Conservation (phyloP, 1,140 invertebrate genomes). For the Brachionus asplanchnoidis region DNA sequence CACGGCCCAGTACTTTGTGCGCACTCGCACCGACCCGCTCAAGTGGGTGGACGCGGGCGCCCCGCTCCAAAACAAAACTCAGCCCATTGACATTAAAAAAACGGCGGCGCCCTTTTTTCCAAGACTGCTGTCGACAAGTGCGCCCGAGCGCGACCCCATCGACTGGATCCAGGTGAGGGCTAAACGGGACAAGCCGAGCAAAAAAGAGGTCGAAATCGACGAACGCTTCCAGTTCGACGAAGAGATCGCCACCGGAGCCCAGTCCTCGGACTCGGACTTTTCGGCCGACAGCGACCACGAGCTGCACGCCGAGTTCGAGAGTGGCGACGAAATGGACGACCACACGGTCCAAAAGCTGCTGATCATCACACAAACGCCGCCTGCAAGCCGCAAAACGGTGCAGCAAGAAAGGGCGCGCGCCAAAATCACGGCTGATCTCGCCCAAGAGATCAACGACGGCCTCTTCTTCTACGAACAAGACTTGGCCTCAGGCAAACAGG, state of each 20-base stretch:
- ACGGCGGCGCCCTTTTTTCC: not conserved
- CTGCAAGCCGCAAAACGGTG: not conserved
- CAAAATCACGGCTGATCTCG: constrained; percentile 81
- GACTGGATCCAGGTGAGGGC: not conserved
- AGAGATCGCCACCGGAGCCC: constrained; percentile 69
- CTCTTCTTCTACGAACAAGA: constrained; percentile 78
- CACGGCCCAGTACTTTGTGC: constrained; percentile 68
- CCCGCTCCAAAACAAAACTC: constrained; percentile 48
- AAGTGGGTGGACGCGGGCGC: constrained; percentile 72
- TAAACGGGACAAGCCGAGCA: not conserved
- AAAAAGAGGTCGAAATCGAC: constrained; percentile 45
- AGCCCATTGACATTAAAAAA: constrained; percentile 9
- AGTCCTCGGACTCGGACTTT: not conserved
- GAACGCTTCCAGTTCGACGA: constrained; percentile 91
- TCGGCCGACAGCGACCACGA: not conserved
- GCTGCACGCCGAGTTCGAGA: constrained; percentile 15
- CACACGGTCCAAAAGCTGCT: constrained; percentile 86
- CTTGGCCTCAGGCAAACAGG: not conserved
- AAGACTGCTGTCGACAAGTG: not conserved
- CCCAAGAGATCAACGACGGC: constrained; percentile 88
- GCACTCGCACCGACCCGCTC: constrained; percentile 71
- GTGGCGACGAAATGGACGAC: constrained; percentile 71
- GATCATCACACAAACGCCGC: constrained; percentile 80
- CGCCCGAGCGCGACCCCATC: not conserved
- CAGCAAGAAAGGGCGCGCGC: constrained; percentile 46